These are phyloP conservation scores for Hipparchia sbordonii DNA, from an alignment of 2,888 invertebrate species.

Conservation along the genomic window DNA sequence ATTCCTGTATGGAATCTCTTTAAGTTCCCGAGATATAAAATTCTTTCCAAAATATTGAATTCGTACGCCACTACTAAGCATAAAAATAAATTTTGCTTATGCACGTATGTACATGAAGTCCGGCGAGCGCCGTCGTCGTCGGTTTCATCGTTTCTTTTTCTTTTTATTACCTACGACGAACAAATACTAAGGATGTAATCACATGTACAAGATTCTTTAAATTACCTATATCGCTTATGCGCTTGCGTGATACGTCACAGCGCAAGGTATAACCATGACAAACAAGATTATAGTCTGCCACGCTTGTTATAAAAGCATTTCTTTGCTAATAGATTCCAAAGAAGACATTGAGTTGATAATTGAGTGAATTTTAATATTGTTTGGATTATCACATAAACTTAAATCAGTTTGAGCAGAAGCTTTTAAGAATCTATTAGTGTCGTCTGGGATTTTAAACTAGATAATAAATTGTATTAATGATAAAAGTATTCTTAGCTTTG, in stretches of 20 bases:
- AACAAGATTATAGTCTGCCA: constrained; percentile 24
- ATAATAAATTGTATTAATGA: constrained; percentile 3
- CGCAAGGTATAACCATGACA: constrained; percentile 13
- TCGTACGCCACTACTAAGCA: too few relatives aligned
- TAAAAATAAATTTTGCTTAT: too few relatives aligned
- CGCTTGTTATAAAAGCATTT: constrained; percentile 27
- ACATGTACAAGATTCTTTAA: background rate
- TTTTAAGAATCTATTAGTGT: constrained; percentile 28
- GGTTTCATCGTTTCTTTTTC: too few relatives aligned
- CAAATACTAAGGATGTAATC: too few relatives aligned
- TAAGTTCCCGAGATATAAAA: too few relatives aligned
- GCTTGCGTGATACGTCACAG: constrained; percentile 25
- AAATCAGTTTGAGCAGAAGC: constrained; percentile 22
- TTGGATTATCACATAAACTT: constrained; percentile 5
- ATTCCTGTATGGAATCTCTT: too few relatives aligned
- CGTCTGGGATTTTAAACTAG: constrained; percentile 9
- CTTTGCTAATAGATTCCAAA: constrained; percentile 23
- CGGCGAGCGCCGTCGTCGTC: too few relatives aligned
- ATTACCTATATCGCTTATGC: background rate
- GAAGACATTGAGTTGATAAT: constrained; percentile 12
- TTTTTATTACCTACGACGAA: too few relatives aligned
- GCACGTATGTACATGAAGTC: too few relatives aligned
- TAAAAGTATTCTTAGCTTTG: background rate
- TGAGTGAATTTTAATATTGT: constrained; percentile 21
- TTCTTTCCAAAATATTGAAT: too few relatives aligned